Conservation (phyloP, 2,113 vertebrate species). For the Oncorhynchus kisutch region DNA sequence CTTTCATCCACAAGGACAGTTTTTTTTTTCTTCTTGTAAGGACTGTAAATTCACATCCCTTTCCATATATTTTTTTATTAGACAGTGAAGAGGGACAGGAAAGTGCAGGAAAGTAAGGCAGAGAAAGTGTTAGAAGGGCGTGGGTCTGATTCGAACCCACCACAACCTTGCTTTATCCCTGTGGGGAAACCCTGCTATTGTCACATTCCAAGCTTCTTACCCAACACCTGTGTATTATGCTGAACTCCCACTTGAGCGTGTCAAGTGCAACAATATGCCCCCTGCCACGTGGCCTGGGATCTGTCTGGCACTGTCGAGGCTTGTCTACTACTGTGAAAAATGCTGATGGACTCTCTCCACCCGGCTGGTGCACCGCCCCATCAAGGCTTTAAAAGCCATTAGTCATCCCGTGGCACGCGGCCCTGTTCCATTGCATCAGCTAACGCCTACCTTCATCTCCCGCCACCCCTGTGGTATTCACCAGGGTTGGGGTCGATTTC, state of each 20-base stretch:
- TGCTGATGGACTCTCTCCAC: not conserved
- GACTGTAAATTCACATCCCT: not conserved
- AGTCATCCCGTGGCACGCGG: not conserved
- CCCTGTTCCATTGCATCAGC: no score
- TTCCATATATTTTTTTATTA: not conserved
- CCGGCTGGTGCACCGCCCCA: not conserved
- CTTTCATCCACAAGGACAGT: not conserved
- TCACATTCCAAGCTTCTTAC: not conserved
- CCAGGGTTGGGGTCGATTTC: no score
- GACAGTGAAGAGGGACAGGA: not conserved
- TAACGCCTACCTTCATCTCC: no score
- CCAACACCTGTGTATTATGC: not conserved
- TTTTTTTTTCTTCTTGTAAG: not conserved
- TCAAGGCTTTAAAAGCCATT: not conserved
- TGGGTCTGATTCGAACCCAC: no score
- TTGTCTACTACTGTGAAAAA: not conserved
- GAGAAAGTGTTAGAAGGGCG: no score
- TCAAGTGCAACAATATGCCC: not conserved
- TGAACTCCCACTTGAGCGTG: not conserved
- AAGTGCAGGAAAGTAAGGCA: no score
- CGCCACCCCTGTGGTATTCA: no score
- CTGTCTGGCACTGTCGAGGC: not conserved
- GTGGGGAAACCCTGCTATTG: no score
- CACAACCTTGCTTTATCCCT: no score
- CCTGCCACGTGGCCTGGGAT: not conserved